Evolutionary conservation across 2,113 vertebrate genomes (phyloP).

Genomic region (Rana temporaria): DNA sequence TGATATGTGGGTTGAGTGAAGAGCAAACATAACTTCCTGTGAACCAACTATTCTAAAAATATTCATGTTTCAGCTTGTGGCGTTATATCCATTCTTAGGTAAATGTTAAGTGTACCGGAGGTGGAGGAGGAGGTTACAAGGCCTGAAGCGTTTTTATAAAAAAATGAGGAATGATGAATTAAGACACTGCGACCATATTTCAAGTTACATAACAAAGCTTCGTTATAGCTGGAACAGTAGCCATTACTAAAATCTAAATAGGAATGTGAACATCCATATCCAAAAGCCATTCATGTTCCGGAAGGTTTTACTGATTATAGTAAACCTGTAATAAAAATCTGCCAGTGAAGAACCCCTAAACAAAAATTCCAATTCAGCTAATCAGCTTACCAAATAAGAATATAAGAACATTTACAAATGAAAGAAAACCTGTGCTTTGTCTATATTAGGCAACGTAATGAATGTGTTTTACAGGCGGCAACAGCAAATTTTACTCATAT

Average conservation of each 20-base stretch:
- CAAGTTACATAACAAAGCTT: not conserved
- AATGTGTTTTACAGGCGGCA: no score
- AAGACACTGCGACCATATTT: not conserved
- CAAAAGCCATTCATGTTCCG: no score
- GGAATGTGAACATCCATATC: not conserved
- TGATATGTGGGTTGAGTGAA: slow-evolving; percentile 37
- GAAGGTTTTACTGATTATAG: no score
- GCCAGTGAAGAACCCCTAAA: no score
- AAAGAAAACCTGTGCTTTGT: no score
- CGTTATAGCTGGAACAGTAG: not conserved
- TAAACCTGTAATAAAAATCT: no score
- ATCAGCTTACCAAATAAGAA: no score
- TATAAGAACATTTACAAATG: no score
- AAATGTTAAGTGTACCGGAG: slow-evolving; percentile 17
- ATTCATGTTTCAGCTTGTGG: slow-evolving; percentile 15
- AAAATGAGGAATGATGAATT: slow-evolving; percentile 13
- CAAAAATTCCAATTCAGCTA: no score
- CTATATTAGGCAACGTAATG: no score
- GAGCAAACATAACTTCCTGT: slow-evolving; percentile 27
- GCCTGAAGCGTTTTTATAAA: not conserved
- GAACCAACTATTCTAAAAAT: slow-evolving; percentile 19
- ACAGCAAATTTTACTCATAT: no score
- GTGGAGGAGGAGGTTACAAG: not conserved
- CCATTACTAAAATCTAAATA: no score
- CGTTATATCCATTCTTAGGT: slow-evolving; percentile 1